A percentile compares a stretch with the other conserved stretches of the same genome.
Conservation (phyloP, 2,113 vertebrate genomes). For the Mionectes macconnelli region DNA sequence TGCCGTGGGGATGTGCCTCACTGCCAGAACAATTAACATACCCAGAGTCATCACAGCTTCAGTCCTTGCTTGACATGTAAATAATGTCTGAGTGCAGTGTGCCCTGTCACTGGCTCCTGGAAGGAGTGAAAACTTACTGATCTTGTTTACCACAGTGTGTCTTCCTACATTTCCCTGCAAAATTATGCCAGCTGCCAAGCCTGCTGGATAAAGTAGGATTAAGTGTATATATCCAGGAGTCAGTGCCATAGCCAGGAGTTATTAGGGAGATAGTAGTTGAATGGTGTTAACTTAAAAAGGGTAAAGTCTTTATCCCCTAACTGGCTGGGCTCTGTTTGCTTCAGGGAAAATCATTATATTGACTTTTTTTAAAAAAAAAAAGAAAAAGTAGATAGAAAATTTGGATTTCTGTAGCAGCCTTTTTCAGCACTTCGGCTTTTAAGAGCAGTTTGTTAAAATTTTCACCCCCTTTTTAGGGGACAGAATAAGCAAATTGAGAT, state of each 20-base stretch:
- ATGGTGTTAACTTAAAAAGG: constrained; percentile 40
- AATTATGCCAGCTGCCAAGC: constrained; percentile 1
- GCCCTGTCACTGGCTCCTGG: neutral
- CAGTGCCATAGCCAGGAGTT: constrained; percentile 16
- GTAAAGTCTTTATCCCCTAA: constrained; percentile 46
- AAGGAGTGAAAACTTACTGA: neutral
- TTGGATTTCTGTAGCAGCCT: neutral
- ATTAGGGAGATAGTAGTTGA: constrained; percentile 43
- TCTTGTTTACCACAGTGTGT: neutral
- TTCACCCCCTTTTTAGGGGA: neutral
- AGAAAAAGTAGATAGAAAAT: neutral
- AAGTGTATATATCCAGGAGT: constrained; percentile 13
- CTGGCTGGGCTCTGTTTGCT: constrained; percentile 8
- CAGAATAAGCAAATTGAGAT: neutral
- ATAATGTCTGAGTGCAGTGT: neutral
- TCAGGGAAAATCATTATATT: constrained; percentile 52
- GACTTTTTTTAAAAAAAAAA: neutral
- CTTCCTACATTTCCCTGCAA: constrained; percentile 1
- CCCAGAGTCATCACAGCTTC: neutral
- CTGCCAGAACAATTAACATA: neutral
- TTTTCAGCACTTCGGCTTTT: neutral
- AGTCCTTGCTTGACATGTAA: neutral
- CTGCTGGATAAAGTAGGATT: constrained; percentile 45
- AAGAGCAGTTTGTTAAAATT: neutral
- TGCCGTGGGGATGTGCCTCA: neutral